phyloP scores from a whole-genome alignment of 1,140 invertebrate species.

The Gryllus bimaculatus region DNA sequence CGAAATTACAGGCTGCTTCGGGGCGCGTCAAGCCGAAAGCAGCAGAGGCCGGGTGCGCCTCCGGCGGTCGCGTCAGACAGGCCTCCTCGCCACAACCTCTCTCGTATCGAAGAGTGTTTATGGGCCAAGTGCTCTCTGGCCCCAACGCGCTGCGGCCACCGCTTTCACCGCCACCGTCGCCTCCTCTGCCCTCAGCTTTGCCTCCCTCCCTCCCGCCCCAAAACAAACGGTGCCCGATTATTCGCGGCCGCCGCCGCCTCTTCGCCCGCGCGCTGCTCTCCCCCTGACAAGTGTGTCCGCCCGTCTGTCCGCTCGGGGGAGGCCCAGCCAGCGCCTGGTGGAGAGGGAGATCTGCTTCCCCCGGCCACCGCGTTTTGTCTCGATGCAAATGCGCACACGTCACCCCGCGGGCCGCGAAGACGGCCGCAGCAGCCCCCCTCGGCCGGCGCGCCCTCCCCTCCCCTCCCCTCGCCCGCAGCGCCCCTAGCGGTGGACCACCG shows the following conservation, averaged over 20 bases:
- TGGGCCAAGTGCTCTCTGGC: neutral
- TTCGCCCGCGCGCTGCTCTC: neutral
- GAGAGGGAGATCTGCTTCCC: neutral
- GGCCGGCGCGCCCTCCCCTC: too few species aligned
- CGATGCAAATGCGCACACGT: neutral
- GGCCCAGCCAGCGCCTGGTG: neutral
- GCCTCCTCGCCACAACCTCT: too few species aligned
- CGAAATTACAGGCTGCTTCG: neutral
- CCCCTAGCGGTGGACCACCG: neutral
- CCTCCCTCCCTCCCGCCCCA: neutral
- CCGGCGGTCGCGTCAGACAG: neutral
- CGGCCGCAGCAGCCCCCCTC: neutral
- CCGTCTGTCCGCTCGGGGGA: neutral
- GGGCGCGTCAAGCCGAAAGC: neutral
- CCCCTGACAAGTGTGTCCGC: neutral
- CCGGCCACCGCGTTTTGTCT: neutral
- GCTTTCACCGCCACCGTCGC: neutral
- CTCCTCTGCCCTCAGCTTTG: neutral
- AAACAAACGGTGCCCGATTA: neutral
- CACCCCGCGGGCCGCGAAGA: neutral
- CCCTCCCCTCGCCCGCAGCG: neutral
- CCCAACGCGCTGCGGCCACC: neutral
- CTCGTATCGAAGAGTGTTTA: constrained; percentile 4
- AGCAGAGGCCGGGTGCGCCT: neutral
- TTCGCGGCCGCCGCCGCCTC: neutral